A percentile compares a stretch with the other conserved stretches of the same genome.
phyloP scores from a whole-genome alignment of 2,113 vertebrate genomes.

The Siphamia tubifer region DNA sequence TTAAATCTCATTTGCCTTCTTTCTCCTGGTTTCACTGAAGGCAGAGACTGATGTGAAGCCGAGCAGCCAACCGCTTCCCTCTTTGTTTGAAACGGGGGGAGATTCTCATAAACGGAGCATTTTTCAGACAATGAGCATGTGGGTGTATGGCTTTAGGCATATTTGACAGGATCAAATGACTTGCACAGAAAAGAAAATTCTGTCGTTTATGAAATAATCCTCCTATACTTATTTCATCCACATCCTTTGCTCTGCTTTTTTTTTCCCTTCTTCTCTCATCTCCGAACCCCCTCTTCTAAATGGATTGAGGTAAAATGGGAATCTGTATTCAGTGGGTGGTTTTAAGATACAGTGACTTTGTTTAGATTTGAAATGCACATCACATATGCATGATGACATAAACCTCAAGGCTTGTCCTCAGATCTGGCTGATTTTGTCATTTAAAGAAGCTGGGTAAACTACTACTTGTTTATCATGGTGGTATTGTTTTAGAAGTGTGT shows the following conservation, averaged over 20 bases:
- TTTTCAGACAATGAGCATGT: slow-evolving; percentile 72
- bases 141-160: slow-evolving; percentile 78
- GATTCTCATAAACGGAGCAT: slow-evolving; percentile 66
- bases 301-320: slow-evolving; percentile 64
- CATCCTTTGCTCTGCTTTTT: slow-evolving; percentile 50
- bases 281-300: slow-evolving; percentile 1
- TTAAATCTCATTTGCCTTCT: slow-evolving; percentile 61
- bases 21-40: slow-evolving; percentile 11
- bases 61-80: slow-evolving; percentile 29
- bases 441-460: slow-evolving; percentile 14
- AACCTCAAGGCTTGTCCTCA: slow-evolving; percentile 61
- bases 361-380: slow-evolving; percentile 69
- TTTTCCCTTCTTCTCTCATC: background rate
- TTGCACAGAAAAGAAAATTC: slow-evolving; percentile 75
- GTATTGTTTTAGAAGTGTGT: slow-evolving; percentile 14
- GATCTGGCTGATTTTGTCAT: slow-evolving; percentile 40
- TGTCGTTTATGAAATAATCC: slow-evolving; percentile 81
- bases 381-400: slow-evolving; percentile 64
- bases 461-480: slow-evolving; percentile 47
- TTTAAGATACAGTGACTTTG: slow-evolving; percentile 68
- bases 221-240: slow-evolving; percentile 74
- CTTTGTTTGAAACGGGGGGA: slow-evolving; percentile 37
- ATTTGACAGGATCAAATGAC: slow-evolving; percentile 81
- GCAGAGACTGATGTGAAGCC: slow-evolving; percentile 25
- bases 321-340: slow-evolving; percentile 69